Evolutionary conservation across 2,888 invertebrate genomes (phyloP), one percentile per base, ranked within the genome.

Genomic region (Eupithecia subumbrata): DNA sequence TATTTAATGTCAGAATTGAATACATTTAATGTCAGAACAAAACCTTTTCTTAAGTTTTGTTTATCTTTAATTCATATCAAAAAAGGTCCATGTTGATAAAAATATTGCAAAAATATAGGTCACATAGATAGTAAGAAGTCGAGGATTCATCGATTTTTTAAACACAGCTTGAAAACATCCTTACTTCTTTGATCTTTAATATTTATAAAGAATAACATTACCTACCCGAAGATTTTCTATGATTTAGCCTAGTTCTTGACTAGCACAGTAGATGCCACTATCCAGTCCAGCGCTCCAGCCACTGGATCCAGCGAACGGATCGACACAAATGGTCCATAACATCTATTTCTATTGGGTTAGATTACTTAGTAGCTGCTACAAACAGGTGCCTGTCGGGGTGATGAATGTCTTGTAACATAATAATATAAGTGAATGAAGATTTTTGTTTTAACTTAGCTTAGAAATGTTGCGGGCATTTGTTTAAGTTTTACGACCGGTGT

Each of bases 331-430:
- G 11, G 66, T 34, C 37, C 37, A n/a, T 40, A 22, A 56, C 34
- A 34, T 67, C 12, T 2, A 67, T 37, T 11, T 67, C 70, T 45
- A 60, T 60, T 25, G n/a, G n/a, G 67, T 74, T 77, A 25, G 16
- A 67, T 77, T 77, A 72, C 76, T 60, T 69, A 63, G 34, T 70
- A 74, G 69, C 71, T 30, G 56, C 25, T 67, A 12, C 12, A 66
- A 48, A 72, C 72, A 72, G 63, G 71, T 75, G 66, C 40, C 40
- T 37, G 66, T n/a, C 66, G 11, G 66, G 22, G 11, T 67, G 37
- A 67, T 67, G 66, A 60, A 60, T 60, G 60, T 60, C 60, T 25
- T 25, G 60, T 25, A 60, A 60, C 60, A 25, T 60, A 60, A 60
- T 60, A n/a, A n/a, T n/a, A n/a, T n/a, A 60, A 60, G 60, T 60